A percentile compares a stretch with the other conserved stretches of the same genome.
phyloP scores from a whole-genome alignment of 2,797 vertebrate genomes.

The Catharus ustulatus region DNA sequence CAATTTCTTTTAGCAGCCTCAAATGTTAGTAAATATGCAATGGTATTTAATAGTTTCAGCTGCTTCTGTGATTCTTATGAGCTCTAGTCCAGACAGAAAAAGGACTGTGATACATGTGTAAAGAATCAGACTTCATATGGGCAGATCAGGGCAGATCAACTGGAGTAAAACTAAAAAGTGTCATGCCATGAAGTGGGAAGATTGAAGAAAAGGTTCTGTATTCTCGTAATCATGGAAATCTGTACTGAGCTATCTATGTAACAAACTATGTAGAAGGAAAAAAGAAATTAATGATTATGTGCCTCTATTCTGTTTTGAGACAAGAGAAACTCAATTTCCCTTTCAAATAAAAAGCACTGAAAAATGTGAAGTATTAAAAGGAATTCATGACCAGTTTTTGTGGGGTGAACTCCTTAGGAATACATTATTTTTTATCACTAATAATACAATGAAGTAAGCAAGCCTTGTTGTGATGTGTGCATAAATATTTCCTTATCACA shows the following conservation, averaged over 20 bases:
- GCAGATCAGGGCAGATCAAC: background rate
- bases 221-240: background rate
- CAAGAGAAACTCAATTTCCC: background rate
- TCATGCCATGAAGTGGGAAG: background rate
- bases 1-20: background rate
- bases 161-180: background rate
- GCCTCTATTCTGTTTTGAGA: background rate
- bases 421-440: background rate
- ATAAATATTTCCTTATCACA: background rate
- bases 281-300: background rate
- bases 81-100: background rate
- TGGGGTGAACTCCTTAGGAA: background rate
- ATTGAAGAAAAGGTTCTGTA: background rate
- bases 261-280: background rate
- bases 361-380: background rate
- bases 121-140: background rate
- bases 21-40: background rate
- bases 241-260: background rate
- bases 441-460: background rate
- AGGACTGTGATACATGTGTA: background rate
- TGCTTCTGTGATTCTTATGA: background rate
- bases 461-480: fast-evolving
- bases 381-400: background rate
- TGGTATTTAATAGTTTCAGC: background rate
- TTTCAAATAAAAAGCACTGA: background rate